A percentile compares a stretch with the other conserved stretches of the same genome.
Conservation (phyloP, 2,888 invertebrate genomes). For the Andricus quercusramuli region DNA sequence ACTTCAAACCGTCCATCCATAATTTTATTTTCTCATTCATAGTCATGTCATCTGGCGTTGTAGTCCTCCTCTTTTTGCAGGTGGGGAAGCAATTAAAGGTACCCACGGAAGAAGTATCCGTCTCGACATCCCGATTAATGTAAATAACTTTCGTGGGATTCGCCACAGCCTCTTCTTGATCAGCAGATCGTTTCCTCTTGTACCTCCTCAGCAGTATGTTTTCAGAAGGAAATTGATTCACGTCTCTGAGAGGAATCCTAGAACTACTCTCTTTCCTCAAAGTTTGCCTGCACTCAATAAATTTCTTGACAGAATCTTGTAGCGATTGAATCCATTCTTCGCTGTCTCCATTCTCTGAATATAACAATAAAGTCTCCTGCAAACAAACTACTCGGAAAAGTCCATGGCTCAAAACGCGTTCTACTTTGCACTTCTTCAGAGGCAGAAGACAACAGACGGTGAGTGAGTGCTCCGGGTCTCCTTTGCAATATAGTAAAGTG, state of each 20-base stretch:
- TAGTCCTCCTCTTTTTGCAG: conserved; percentile 49
- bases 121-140: conserved; percentile 55
- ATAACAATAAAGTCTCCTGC: conserved; percentile 81
- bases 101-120: conserved; percentile 45
- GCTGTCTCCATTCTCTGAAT: conserved; percentile 80
- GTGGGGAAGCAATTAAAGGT: conserved; percentile 47
- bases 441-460: conserved; percentile 86
- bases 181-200: conserved; percentile 62
- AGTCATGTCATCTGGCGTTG: conserved; percentile 41
- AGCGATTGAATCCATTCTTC: conserved; percentile 82
- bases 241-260: conserved; percentile 81
- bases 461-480: conserved; percentile 82
- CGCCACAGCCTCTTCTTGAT: conserved; percentile 50
- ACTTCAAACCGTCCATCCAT: conserved; percentile 46
- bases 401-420: conserved; percentile 81
- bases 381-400: conserved; percentile 83
- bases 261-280: conserved; percentile 84
- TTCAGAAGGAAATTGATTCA: conserved; percentile 79
- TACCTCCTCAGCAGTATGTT: conserved; percentile 56
- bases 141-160: conserved; percentile 58
- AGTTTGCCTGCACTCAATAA: conserved; percentile 82
- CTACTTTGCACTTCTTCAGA: conserved; percentile 84
- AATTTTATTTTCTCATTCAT: conserved; percentile 47
- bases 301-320: conserved; percentile 81
- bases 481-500: conserved; percentile 87